phyloP scores from a whole-genome alignment of 2,113 vertebrate genomes.

The Clarias macrocephalus region DNA sequence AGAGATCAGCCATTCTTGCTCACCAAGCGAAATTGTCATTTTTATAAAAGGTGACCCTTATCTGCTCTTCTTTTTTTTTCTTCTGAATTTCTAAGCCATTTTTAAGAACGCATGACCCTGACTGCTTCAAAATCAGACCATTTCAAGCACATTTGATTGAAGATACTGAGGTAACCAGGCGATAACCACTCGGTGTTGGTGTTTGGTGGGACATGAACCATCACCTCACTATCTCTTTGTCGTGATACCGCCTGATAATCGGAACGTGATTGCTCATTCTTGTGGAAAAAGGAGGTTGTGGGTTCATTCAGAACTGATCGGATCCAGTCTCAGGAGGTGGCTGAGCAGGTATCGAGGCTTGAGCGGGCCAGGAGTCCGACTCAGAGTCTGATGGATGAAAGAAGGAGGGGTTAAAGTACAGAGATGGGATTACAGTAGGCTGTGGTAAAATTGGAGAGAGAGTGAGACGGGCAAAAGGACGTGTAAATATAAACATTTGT shows the following conservation, averaged over 20 bases:
- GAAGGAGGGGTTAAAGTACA: neutral
- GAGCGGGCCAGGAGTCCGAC: neutral
- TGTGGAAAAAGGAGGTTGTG: slow-evolving; percentile 5
- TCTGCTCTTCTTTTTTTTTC: slow-evolving; percentile 66
- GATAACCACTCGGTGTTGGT: slow-evolving; percentile 49
- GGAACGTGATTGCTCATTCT: slow-evolving; percentile 2
- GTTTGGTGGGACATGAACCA: slow-evolving; percentile 1
- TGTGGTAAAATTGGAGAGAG: slow-evolving; percentile 27
- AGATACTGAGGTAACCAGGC: slow-evolving; percentile 57
- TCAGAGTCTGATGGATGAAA: slow-evolving; percentile 28
- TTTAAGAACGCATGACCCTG: slow-evolving; percentile 64
- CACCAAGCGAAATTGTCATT: slow-evolving; percentile 57
- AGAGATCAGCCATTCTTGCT: slow-evolving; percentile 51
- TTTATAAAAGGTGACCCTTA: slow-evolving; percentile 68
- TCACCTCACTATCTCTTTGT: slow-evolving; percentile 11
- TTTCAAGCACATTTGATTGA: neutral
- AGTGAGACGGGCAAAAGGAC: neutral
- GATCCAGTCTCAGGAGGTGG: neutral
- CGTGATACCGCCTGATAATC: slow-evolving; percentile 16
- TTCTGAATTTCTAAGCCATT: slow-evolving; percentile 59
- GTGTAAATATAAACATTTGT: neutral
- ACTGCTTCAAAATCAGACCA: slow-evolving; percentile 54
- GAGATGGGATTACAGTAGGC: neutral
- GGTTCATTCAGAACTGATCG: neutral
- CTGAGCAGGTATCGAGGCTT: neutral